Conservation (phyloP, 2,888 invertebrate genomes). For the Thumatha senex region DNA sequence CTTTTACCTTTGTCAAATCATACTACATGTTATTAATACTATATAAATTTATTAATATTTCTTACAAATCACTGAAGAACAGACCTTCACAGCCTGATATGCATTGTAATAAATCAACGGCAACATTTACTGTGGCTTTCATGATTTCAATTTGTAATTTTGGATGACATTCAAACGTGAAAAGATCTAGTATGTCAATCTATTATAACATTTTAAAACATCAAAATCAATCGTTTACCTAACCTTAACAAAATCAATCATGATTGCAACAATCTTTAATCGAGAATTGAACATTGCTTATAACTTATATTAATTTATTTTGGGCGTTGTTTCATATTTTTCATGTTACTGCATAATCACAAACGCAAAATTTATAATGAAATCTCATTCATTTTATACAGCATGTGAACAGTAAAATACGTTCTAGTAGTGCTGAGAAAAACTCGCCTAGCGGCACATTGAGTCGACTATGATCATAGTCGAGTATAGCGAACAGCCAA, state of each 20-base stretch:
- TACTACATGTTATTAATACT: conserved; percentile 26
- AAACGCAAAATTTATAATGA: background rate
- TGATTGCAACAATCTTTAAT: background rate
- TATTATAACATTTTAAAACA: too few relatives aligned
- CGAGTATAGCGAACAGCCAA: conserved; percentile 75
- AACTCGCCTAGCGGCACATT: conserved; percentile 58
- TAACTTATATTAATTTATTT: too few relatives aligned
- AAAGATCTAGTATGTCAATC: too few relatives aligned
- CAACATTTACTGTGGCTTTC: conserved; percentile 27
- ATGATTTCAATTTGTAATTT: conserved; percentile 27
- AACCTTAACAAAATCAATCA: background rate
- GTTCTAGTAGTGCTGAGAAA: conserved; percentile 12
- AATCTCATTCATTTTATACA: conserved; percentile 27
- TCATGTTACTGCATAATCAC: background rate
- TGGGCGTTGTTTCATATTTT: background rate
- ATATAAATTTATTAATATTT: conserved; percentile 20
- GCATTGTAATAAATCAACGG: conserved; percentile 40
- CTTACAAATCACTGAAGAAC: conserved; percentile 33
- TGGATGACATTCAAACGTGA: too few relatives aligned
- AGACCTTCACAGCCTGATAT: conserved; percentile 60
- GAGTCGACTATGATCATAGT: conserved; percentile 76
- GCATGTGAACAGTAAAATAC: conserved; percentile 27
- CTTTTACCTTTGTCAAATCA: conserved; percentile 18
- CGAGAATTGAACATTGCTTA: background rate
- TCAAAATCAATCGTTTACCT: too few relatives aligned